Evolutionary conservation across 37 sponge, comb jelly and placozoan species (phyloP).

Genomic region (Aplysina aerophoba): DNA sequence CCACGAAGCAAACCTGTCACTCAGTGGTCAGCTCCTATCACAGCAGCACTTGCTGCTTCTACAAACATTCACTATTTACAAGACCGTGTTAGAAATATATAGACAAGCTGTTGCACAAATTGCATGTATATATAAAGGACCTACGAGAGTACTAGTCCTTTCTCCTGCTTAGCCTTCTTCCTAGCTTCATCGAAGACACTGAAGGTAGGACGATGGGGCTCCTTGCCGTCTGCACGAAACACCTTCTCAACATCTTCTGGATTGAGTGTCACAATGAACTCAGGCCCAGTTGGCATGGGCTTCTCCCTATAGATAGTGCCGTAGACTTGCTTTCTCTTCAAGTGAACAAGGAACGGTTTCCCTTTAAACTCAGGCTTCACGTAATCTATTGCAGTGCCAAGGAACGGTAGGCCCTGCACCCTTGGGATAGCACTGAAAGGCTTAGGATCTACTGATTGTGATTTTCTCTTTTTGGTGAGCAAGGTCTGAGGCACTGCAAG

Average conservation of each 20-base stretch:
- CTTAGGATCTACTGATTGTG: constrained; percentile 11
- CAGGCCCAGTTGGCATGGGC: constrained; percentile 31
- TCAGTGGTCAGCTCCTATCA: too few species aligned
- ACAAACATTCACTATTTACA: not conserved
- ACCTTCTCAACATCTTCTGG: constrained; percentile 59
- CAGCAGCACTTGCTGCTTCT: too few species aligned
- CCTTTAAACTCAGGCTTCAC: not conserved
- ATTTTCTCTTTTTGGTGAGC: too few species aligned
- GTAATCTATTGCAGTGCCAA: constrained; percentile 49
- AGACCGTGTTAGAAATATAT: too few species aligned
- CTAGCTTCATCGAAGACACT: constrained; percentile 33
- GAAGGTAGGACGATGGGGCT: constrained; percentile 45
- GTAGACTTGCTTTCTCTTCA: constrained; percentile 40
- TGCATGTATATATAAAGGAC: not conserved
- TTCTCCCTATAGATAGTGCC: constrained; percentile 55
- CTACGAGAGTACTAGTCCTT: constrained; percentile 25
- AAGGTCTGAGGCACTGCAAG: too few species aligned
- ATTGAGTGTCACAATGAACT: constrained; percentile 32
- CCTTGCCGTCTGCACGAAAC: constrained; percentile 60
- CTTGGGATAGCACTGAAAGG: constrained; percentile 45
- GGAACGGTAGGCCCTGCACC: constrained; percentile 35
- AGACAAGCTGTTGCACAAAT: too few species aligned
- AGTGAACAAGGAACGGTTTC: not conserved
- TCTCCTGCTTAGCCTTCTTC: constrained; percentile 24
- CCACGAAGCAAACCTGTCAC: not conserved